A percentile compares a stretch with the other conserved stretches of the same genome.
Conservation (phyloP, 2,888 invertebrate genomes). For the Pomacea canaliculata region DNA sequence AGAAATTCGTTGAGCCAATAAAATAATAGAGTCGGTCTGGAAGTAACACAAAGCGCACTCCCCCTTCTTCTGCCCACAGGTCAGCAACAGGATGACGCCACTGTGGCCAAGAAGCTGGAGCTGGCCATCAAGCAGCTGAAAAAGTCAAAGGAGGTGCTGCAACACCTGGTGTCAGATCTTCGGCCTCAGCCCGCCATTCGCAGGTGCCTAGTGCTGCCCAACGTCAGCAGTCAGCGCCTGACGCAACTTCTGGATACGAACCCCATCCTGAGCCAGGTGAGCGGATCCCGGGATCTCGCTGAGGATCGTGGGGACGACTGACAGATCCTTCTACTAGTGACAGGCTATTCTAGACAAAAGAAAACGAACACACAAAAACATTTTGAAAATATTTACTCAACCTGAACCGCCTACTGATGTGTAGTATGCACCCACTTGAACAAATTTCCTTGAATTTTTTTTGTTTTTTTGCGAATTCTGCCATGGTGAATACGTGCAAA, state of each 20-base stretch:
- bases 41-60: too few species aligned
- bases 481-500: too few species aligned
- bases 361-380: too few species aligned
- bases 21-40: too few species aligned
- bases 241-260: neutral
- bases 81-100: constrained; percentile 12
- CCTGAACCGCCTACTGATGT: too few species aligned
- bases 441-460: too few species aligned
- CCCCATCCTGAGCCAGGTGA: neutral
- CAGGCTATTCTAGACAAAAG: too few species aligned
- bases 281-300: neutral
- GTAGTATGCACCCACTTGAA: too few species aligned
- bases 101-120: constrained; percentile 8
- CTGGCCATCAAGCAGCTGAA: constrained; percentile 16
- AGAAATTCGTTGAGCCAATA: too few species aligned
- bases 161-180: constrained; percentile 15
- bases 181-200: constrained; percentile 5
- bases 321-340: neutral
- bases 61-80: neutral
- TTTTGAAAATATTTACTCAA: too few species aligned
- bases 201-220: constrained; percentile 19
- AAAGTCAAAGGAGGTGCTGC: constrained; percentile 13
- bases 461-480: too few species aligned
- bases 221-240: constrained; percentile 13
- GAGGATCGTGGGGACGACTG: neutral